Evolutionary conservation across 1,140 invertebrate species (phyloP).

Genomic region (Brachionus paranguensis): DNA sequence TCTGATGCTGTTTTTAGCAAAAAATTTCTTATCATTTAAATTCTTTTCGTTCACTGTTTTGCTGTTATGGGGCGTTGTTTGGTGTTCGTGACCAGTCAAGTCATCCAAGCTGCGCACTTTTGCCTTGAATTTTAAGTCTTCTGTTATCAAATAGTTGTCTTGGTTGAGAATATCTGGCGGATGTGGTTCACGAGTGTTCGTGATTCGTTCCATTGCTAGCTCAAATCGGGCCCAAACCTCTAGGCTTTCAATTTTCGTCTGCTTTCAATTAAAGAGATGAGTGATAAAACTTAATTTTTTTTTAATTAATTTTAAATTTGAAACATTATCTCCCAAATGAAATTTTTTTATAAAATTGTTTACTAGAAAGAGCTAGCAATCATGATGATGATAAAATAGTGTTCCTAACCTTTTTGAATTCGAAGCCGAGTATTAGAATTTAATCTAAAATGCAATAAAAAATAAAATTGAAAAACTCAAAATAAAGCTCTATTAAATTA

Average conservation of each 20-base stretch:
- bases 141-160: not conserved
- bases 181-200: not conserved
- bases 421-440: not conserved
- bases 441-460: not conserved
- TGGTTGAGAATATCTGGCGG: not conserved
- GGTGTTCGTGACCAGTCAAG: not conserved
- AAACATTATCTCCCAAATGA: not conserved
- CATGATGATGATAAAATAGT: not conserved
- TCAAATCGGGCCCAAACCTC: not conserved
- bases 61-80: not conserved
- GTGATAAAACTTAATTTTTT: not conserved
- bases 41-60: not conserved
- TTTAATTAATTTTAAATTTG: not conserved
- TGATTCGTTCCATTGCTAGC: not conserved
- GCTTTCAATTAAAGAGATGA: not conserved
- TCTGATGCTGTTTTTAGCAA: not conserved
- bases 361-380: not conserved
- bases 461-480: not conserved
- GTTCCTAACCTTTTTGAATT: not conserved
- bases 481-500: not conserved
- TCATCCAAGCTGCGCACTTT: not conserved
- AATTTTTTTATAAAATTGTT: not conserved
- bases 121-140: not conserved
- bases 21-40: not conserved
- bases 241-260: not conserved